Evolutionary conservation across 1,140 invertebrate genomes (phyloP).

Genomic region (Lucilia cuprina): DNA sequence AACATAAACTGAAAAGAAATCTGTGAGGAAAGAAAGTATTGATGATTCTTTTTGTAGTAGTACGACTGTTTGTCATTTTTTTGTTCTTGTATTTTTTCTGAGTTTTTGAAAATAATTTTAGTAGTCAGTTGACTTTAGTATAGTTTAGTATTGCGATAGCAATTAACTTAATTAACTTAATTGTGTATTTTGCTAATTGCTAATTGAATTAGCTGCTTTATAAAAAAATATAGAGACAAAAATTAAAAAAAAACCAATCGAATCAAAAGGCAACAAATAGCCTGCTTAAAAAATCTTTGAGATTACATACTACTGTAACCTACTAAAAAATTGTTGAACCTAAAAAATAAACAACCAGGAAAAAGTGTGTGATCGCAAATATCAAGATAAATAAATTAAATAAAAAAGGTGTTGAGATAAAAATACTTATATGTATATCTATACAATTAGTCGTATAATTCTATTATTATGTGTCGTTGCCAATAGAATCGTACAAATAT

Average conservation of each 20-base stretch:
- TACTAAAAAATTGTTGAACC: not conserved
- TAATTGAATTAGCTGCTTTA: slow-evolving; percentile 38
- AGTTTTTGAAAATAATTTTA: slow-evolving; percentile 41
- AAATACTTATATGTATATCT: not conserved
- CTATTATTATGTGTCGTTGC: slow-evolving; percentile 18
- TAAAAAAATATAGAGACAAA: slow-evolving; percentile 1
- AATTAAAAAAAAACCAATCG: not conserved
- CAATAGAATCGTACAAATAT: slow-evolving; percentile 37
- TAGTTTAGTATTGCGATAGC: slow-evolving; percentile 40
- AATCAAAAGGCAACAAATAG: not conserved
- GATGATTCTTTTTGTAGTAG: not conserved
- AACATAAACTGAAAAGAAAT: not conserved
- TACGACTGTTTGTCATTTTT: not conserved
- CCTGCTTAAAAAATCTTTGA: not conserved
- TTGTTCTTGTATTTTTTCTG: not conserved
- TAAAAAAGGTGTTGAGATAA: not conserved
- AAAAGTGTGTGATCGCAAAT: not conserved
- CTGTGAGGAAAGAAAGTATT: not conserved
- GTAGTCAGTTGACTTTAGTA: slow-evolving; percentile 41
- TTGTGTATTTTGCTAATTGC: slow-evolving; percentile 41
- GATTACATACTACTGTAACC: not conserved
- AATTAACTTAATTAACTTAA: slow-evolving; percentile 43
- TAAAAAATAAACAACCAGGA: not conserved
- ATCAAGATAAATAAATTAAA: not conserved
- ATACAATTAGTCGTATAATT: not conserved